phyloP scores from a whole-genome alignment of 2,113 vertebrate species.

The Elaphurus davidianus region DNA sequence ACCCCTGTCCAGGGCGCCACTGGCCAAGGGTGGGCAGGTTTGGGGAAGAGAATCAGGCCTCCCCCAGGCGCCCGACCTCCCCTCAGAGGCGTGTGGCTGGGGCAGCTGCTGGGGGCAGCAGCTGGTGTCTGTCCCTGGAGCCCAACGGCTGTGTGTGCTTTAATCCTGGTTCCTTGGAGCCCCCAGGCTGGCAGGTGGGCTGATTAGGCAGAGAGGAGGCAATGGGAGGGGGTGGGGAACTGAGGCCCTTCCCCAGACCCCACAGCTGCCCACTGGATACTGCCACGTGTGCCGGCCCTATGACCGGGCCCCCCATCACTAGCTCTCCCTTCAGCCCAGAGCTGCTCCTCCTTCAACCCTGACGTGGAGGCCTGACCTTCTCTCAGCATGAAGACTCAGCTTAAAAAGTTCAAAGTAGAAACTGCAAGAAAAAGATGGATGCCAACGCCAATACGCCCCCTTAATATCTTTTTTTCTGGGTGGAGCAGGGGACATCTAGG shows the following conservation, averaged over 20 bases:
- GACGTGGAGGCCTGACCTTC: background rate
- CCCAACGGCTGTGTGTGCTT: constrained; percentile 56
- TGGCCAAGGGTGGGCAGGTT: background rate
- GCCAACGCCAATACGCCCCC: background rate
- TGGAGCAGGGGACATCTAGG: background rate
- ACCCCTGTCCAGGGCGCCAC: background rate
- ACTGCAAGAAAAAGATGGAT: background rate
- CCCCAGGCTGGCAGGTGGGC: constrained; percentile 64
- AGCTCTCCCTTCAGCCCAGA: background rate
- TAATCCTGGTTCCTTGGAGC: constrained; percentile 53
- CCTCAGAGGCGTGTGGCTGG: constrained; percentile 33
- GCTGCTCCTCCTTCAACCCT: background rate
- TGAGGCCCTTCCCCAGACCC: background rate
- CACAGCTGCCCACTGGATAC: constrained; percentile 42
- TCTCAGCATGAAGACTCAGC: background rate
- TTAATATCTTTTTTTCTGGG: background rate
- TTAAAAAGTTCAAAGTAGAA: background rate
- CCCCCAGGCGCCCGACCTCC: background rate
- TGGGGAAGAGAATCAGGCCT: background rate
- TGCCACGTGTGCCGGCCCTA: background rate
- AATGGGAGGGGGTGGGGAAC: background rate
- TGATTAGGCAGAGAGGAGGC: constrained; percentile 48
- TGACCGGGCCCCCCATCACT: background rate
- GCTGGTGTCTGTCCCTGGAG: constrained; percentile 68
- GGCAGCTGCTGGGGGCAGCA: constrained; percentile 71